Evolutionary conservation across 2,113 vertebrate genomes (phyloP).

Genomic region (Aepyceros melampus): DNA sequence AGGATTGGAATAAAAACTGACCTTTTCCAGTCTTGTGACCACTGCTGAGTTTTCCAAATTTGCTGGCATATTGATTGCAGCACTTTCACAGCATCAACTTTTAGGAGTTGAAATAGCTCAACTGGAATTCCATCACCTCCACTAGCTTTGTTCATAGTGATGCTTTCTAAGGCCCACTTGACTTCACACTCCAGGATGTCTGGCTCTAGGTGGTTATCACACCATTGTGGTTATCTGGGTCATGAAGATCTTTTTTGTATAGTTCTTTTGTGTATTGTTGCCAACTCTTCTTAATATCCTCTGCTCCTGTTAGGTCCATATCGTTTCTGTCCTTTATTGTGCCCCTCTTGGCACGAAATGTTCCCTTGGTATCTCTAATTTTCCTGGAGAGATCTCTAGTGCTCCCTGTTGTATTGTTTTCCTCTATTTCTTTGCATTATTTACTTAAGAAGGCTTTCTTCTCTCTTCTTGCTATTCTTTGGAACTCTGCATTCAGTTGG

Average conservation of each 20-base stretch:
- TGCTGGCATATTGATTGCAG: neutral
- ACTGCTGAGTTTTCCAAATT: neutral
- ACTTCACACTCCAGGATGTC: neutral
- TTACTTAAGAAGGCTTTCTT: neutral
- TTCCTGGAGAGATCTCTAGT: neutral
- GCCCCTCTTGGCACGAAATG: rapidly evolving
- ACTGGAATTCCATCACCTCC: neutral
- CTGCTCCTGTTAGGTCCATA: neutral
- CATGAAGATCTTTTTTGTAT: neutral
- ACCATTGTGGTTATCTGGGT: neutral
- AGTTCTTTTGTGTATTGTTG: neutral
- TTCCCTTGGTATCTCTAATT: neutral
- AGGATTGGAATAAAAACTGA: neutral
- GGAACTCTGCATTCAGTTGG: neutral
- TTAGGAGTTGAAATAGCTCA: neutral
- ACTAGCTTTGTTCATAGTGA: neutral
- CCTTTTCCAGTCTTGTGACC: neutral
- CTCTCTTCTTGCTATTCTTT: neutral
- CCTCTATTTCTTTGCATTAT: neutral
- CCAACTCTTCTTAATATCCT: neutral
- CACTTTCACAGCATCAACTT: neutral
- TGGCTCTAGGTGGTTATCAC: neutral
- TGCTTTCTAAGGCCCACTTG: neutral
- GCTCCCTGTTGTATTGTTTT: neutral
- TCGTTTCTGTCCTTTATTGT: neutral